Evolutionary conservation across 2,888 invertebrate genomes (phyloP).

Genomic region (Heliconius erato): DNA sequence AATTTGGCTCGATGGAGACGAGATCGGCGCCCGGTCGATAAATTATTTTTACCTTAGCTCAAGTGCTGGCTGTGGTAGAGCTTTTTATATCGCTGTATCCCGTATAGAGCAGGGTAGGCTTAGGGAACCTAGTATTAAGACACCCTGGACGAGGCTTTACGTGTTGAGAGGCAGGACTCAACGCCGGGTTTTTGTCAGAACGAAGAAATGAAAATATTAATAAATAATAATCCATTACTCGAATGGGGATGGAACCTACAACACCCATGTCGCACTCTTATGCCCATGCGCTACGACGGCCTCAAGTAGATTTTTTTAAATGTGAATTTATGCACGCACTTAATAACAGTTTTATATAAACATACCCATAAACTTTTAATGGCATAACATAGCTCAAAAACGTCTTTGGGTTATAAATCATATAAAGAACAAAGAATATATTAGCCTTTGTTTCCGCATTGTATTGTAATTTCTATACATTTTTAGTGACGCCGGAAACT

Average conservation of each 20-base stretch:
- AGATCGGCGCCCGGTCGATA: constrained; percentile 25
- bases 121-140: no score
- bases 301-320: no score
- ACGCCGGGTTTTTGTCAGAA: no score
- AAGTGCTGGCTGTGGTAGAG: not conserved
- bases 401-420: constrained; percentile 12
- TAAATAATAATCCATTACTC: no score
- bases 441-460: constrained; percentile 13
- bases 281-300: no score
- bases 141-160: no score
- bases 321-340: not conserved
- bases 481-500: constrained; percentile 22
- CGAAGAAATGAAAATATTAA: no score
- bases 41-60: constrained; percentile 3
- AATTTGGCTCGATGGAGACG: constrained; percentile 19
- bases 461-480: constrained; percentile 22
- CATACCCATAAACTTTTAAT: not conserved
- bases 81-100: not conserved
- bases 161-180: no score
- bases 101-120: no score
- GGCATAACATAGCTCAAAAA: not conserved
- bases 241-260: no score
- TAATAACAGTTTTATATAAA: not conserved
- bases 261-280: no score
- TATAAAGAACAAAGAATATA: constrained; percentile 13